Evolutionary conservation across 2,797 vertebrate genomes (phyloP).

Genomic region (Nannoperca australis): DNA sequence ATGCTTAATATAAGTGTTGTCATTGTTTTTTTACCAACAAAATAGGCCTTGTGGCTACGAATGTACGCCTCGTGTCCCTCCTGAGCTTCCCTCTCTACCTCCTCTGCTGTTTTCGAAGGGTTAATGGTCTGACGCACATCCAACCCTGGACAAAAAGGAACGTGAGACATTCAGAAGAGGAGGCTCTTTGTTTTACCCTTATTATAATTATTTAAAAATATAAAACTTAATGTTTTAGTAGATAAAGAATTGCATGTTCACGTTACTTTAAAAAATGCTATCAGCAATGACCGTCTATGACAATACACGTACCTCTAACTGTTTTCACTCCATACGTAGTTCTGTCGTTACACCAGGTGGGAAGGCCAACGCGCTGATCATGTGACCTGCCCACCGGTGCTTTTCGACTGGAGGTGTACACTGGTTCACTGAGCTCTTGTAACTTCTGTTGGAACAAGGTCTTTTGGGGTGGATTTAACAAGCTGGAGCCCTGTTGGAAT

Average conservation of each 20-base stretch:
- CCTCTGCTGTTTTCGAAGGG: constrained; percentile 84
- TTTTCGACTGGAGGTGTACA: constrained; percentile 80
- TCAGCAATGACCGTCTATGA: neutral
- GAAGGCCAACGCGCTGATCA: constrained; percentile 81
- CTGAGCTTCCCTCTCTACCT: constrained; percentile 84
- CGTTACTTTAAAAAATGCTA: neutral
- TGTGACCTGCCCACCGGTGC: constrained; percentile 85
- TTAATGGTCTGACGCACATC: constrained; percentile 84
- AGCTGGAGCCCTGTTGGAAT: constrained; percentile 71
- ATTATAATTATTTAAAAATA: neutral
- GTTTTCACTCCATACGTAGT: constrained; percentile 86
- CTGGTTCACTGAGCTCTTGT: constrained; percentile 82
- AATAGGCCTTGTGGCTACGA: constrained; percentile 87
- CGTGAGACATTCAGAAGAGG: neutral
- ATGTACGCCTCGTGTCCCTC: constrained; percentile 85
- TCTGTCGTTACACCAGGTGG: constrained; percentile 73
- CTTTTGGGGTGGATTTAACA: constrained; percentile 85
- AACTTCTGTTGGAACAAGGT: constrained; percentile 87
- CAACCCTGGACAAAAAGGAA: constrained; percentile 59
- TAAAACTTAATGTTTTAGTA: too few relatives aligned
- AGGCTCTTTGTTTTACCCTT: neutral
- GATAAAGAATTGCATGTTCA: neutral
- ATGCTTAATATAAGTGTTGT: neutral
- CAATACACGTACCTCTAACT: constrained; percentile 76
- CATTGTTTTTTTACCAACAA: constrained; percentile 82